Evolutionary conservation across 2,888 invertebrate genomes (phyloP).

Genomic region (Limnephilus rhombicus): DNA sequence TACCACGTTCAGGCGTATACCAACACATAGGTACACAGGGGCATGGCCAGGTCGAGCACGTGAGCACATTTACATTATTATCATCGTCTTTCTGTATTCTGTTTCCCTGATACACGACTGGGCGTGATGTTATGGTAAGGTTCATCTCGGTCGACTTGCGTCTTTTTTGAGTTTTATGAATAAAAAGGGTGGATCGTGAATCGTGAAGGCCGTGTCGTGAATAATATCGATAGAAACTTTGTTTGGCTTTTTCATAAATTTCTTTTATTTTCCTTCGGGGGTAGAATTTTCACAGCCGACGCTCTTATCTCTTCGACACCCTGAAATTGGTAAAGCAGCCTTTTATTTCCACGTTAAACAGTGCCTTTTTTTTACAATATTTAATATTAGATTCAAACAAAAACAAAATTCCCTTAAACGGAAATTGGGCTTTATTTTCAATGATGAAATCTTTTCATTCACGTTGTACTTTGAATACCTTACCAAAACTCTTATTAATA

Average conservation of each 20-base stretch:
- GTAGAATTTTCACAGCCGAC: slow-evolving; percentile 45
- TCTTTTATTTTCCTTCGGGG: slow-evolving; percentile 42
- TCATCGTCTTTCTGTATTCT: slow-evolving; percentile 64
- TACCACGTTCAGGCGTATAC: slow-evolving; percentile 57
- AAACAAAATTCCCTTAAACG: neutral
- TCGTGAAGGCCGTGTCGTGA: slow-evolving; percentile 55
- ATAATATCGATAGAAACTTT: slow-evolving; percentile 56
- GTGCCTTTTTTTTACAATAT: neutral
- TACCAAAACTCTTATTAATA: too few relatives aligned
- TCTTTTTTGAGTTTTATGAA: slow-evolving; percentile 63
- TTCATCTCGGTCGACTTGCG: slow-evolving; percentile 56
- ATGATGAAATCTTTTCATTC: neutral
- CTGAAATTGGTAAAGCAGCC: neutral
- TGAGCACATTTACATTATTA: slow-evolving; percentile 66
- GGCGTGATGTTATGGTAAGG: slow-evolving; percentile 63
- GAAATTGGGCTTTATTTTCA: neutral
- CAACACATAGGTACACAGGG: slow-evolving; percentile 42
- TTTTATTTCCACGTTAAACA: slow-evolving; percentile 29
- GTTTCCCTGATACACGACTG: slow-evolving; percentile 63
- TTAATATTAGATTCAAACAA: slow-evolving; percentile 16
- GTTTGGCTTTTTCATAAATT: slow-evolving; percentile 57
- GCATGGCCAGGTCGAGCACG: slow-evolving; percentile 63
- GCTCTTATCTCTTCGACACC: slow-evolving; percentile 41
- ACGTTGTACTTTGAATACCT: neutral
- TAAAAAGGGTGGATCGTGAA: slow-evolving; percentile 54